A percentile compares a stretch with the other conserved stretches of the same genome.
phyloP scores from a whole-genome alignment of 2,797 vertebrate genomes.

The Mormyrops boulengeri region DNA sequence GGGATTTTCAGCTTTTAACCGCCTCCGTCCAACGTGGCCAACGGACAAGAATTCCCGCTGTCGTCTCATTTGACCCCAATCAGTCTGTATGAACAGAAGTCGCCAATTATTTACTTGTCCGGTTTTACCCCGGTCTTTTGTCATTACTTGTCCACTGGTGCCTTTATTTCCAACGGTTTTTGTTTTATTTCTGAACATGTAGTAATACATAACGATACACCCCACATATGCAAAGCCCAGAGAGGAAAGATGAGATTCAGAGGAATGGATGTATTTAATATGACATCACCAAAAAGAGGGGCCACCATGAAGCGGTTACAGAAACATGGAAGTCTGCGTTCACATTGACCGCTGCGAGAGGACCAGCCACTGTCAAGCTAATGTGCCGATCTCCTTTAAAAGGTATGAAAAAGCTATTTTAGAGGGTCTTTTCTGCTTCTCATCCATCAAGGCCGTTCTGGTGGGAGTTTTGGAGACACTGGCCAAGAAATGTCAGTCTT shows the following conservation, averaged over 20 bases:
- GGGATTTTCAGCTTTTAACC: constrained; percentile 49
- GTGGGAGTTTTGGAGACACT: neutral
- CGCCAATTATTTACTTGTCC: neutral
- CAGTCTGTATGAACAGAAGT: constrained; percentile 18
- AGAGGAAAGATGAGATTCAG: neutral
- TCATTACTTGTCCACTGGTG: neutral
- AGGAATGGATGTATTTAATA: neutral
- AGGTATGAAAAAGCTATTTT: neutral
- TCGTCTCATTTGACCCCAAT: constrained; percentile 22
- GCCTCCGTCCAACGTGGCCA: constrained; percentile 61
- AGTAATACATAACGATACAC: neutral
- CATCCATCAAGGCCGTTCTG: neutral
- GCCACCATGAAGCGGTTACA: neutral
- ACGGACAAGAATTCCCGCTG: constrained; percentile 3
- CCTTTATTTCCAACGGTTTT: neutral
- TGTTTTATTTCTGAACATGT: neutral
- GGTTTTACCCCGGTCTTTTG: neutral
- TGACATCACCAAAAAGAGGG: neutral
- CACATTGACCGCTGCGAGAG: neutral
- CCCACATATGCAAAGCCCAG: neutral
- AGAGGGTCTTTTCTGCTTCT: neutral
- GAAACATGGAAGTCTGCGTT: neutral
- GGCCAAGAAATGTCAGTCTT: neutral
- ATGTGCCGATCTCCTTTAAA: neutral
- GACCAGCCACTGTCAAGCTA: neutral